Conservation (phyloP, 2,888 invertebrate species). For the Nemotelus nigrinus region DNA sequence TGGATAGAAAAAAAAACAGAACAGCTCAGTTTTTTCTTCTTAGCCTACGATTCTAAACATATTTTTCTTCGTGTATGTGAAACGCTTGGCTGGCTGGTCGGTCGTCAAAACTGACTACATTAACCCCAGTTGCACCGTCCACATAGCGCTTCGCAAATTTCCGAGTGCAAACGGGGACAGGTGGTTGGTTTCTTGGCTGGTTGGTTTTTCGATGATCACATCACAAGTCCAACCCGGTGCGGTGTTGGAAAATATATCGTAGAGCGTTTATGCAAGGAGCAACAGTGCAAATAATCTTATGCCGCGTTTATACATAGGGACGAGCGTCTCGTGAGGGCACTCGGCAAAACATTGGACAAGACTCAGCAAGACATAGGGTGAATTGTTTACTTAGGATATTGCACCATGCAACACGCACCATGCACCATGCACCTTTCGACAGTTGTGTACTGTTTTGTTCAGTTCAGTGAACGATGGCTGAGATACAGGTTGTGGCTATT, state of each 20-base stretch:
- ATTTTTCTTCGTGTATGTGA: background rate
- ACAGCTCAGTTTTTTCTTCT: background rate
- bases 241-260: background rate
- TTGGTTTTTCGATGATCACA: background rate
- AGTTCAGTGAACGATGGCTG: too few species aligned
- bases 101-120: constrained; percentile 19
- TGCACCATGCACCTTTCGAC: too few species aligned
- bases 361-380: too few species aligned
- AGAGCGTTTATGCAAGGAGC: background rate
- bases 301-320: too few species aligned
- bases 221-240: background rate
- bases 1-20: background rate
- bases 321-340: too few species aligned
- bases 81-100: constrained; percentile 22
- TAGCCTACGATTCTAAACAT: background rate
- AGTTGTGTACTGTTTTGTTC: too few species aligned
- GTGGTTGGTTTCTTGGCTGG: background rate
- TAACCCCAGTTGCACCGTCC: constrained; percentile 23
- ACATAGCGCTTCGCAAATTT: constrained; percentile 15
- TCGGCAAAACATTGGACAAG: too few species aligned
- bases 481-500: too few species aligned
- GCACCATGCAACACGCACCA: too few species aligned
- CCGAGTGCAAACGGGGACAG: constrained; percentile 6
- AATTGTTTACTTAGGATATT: too few species aligned
- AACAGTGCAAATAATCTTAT: background rate